Percentiles rank a stretch among this genome's conserved stretches.
Evolutionary conservation across 2,797 vertebrate species (phyloP).

Genomic region (Spheniscus humboldti): DNA sequence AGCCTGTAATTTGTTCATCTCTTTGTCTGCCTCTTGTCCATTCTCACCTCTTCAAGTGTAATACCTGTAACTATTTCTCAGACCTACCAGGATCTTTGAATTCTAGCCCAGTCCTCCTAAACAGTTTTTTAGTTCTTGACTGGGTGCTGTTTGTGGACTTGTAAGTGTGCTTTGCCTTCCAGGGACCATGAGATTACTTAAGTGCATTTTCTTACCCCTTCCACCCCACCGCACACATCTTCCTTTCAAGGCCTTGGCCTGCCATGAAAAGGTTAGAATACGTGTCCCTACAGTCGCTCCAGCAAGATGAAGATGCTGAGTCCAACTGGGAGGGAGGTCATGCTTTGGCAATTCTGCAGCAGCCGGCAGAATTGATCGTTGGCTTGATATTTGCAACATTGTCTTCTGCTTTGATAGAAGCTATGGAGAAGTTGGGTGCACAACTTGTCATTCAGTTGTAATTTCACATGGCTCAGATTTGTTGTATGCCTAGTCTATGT

Average conservation of each 20-base stretch:
- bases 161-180: not conserved
- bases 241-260: not conserved
- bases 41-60: not conserved
- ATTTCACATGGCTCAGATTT: not conserved
- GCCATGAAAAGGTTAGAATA: not conserved
- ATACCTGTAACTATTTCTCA: not conserved
- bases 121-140: not conserved
- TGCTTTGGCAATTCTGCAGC: not conserved
- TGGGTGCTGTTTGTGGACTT: not conserved
- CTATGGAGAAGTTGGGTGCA: not conserved
- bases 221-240: not conserved
- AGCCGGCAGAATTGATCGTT: rapidly evolving
- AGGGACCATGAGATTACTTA: not conserved
- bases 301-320: not conserved
- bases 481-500: not conserved
- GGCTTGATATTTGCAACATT: not conserved
- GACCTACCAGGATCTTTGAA: not conserved
- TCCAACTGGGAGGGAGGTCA: not conserved
- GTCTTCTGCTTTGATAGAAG: not conserved
- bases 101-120: not conserved
- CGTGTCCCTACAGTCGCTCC: not conserved
- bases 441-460: not conserved
- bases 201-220: not conserved
- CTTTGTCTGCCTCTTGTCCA: not conserved
- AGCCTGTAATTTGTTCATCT: slow-evolving; percentile 24